These are phyloP conservation scores for Lagodon rhomboides DNA, from an alignment of 2,797 vertebrate species.

Conservation along the genomic window DNA sequence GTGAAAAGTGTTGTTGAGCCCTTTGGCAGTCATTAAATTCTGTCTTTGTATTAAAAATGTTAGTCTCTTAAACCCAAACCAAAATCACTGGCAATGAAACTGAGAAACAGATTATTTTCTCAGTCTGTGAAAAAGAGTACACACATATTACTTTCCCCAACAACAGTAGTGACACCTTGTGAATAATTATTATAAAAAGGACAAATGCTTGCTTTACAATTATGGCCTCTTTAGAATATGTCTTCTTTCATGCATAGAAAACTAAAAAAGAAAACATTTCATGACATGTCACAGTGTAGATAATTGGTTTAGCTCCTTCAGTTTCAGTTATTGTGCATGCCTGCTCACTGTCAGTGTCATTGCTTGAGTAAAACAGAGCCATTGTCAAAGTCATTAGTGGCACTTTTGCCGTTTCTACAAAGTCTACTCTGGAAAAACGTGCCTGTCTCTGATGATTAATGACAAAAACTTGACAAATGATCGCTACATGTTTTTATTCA, in stretches of 20 bases:
- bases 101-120: neutral
- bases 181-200: no score
- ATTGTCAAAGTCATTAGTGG: neutral
- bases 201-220: neutral
- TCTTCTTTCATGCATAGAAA: neutral
- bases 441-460: neutral
- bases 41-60: no score
- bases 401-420: neutral
- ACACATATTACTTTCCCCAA: no score
- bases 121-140: neutral
- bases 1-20: no score
- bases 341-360: neutral
- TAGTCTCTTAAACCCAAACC: no score
- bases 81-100: no score
- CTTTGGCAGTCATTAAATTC: no score
- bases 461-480: neutral
- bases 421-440: neutral
- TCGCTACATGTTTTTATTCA: constrained; percentile 66
- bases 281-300: no score
- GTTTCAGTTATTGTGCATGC: neutral
- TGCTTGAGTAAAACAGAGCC: neutral
- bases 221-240: neutral
- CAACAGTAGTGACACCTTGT: no score
- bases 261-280: neutral
- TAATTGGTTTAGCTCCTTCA: neutral